Percentiles rank a stretch among this genome's conserved stretches.
These are phyloP conservation scores for Poecilobothrus nobilitatus DNA, from an alignment of 2,888 invertebrate species.

Conservation along the genomic window DNA sequence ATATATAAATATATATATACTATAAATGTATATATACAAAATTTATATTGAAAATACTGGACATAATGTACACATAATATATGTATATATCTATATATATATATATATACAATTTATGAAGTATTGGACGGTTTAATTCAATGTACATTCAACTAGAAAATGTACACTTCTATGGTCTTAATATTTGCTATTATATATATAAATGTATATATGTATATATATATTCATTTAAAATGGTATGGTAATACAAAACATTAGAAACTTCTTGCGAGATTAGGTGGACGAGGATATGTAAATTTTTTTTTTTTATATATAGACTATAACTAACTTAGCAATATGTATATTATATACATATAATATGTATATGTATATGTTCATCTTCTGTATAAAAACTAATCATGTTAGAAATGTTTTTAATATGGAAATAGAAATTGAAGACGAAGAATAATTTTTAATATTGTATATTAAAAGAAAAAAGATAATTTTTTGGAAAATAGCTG, in stretches of 20 bases:
- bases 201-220: neutral
- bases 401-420: slow-evolving; percentile 3
- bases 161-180: slow-evolving; percentile 1
- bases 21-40: neutral
- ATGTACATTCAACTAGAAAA: slow-evolving; percentile 6
- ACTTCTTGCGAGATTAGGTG: slow-evolving; percentile 4
- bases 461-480: too few relatives aligned
- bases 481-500: too few relatives aligned
- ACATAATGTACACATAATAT: neutral
- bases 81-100: neutral
- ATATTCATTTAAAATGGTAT: neutral
- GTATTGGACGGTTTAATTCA: neutral
- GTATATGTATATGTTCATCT: neutral
- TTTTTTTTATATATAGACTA: neutral
- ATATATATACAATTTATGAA: too few relatives aligned
- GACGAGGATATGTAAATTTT: slow-evolving; percentile 1
- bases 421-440: neutral
- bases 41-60: neutral
- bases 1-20: too few relatives aligned
- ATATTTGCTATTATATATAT: neutral
- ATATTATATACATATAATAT: too few relatives aligned
- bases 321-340: too few relatives aligned
- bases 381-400: neutral
- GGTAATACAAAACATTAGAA: neutral
- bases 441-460: neutral